phyloP scores from a whole-genome alignment of 2,113 vertebrate genomes.

The Scomber japonicus region DNA sequence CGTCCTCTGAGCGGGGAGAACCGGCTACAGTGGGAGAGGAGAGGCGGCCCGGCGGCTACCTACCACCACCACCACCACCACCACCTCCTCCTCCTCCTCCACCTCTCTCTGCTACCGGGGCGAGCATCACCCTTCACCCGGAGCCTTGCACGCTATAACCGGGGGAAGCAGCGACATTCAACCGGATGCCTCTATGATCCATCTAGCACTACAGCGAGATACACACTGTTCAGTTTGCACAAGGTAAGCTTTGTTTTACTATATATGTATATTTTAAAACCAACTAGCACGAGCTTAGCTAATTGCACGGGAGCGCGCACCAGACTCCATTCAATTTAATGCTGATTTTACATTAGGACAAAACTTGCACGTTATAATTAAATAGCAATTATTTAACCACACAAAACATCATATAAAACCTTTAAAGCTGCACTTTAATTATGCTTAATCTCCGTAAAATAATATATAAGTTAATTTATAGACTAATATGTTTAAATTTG shows the following conservation, averaged over 20 bases:
- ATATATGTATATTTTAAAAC: not conserved
- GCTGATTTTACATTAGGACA: not conserved
- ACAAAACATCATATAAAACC: not conserved
- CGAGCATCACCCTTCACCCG: not conserved
- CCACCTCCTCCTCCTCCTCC: no score
- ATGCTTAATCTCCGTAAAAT: rapidly evolving
- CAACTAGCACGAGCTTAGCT: slow-evolving; percentile 54
- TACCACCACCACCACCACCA: not conserved
- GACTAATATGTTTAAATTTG: not conserved
- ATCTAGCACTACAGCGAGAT: slow-evolving; percentile 60
- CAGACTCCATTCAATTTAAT: slow-evolving; percentile 38
- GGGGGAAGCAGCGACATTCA: slow-evolving; percentile 25
- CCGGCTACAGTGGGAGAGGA: no score
- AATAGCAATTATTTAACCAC: rapidly evolving
- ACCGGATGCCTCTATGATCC: slow-evolving; percentile 82
- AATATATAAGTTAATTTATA: not conserved
- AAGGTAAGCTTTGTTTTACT: slow-evolving; percentile 70
- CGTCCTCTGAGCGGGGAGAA: no score
- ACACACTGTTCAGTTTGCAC: slow-evolving; percentile 65
- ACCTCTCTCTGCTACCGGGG: not conserved
- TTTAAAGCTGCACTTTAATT: not conserved
- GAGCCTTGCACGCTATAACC: slow-evolving; percentile 23
- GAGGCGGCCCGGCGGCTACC: no score
- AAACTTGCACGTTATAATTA: not conserved
- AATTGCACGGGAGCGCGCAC: slow-evolving; percentile 13